These are phyloP conservation scores for Holotrichia oblita DNA, from an alignment of 1,140 invertebrate species.

Conservation along the genomic window DNA sequence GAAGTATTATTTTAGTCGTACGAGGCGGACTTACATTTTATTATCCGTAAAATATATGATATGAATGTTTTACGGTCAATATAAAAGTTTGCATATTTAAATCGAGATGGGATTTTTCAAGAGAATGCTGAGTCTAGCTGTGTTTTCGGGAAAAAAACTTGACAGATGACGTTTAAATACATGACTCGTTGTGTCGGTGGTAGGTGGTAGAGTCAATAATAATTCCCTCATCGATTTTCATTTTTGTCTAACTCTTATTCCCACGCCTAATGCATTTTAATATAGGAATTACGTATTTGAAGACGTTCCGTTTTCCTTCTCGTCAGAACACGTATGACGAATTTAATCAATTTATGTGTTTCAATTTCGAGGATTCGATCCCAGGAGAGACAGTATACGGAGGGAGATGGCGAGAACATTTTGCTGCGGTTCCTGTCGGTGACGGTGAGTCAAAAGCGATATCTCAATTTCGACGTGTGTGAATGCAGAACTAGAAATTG, in stretches of 20 bases:
- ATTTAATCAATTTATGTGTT: conserved; percentile 3
- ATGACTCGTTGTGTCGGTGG: too few relatives aligned
- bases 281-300: background rate
- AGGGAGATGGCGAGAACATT: background rate
- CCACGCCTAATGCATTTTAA: background rate
- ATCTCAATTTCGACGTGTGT: background rate
- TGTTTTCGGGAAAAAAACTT: too few relatives aligned
- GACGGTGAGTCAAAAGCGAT: background rate
- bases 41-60: conserved; percentile 21
- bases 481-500: conserved; percentile 30
- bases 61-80: conserved; percentile 3
- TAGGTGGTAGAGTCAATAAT: too few relatives aligned
- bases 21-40: background rate
- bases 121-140: too few relatives aligned
- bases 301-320: background rate
- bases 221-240: too few relatives aligned
- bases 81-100: conserved; percentile 14
- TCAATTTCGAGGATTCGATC: background rate
- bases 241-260: background rate
- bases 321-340: background rate
- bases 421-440: background rate
- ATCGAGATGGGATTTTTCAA: background rate
- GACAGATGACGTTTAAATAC: too few relatives aligned
- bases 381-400: background rate
- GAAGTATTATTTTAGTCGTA: background rate